phyloP scores from a whole-genome alignment of 2,113 vertebrate species.

The Bungarus multicinctus region DNA sequence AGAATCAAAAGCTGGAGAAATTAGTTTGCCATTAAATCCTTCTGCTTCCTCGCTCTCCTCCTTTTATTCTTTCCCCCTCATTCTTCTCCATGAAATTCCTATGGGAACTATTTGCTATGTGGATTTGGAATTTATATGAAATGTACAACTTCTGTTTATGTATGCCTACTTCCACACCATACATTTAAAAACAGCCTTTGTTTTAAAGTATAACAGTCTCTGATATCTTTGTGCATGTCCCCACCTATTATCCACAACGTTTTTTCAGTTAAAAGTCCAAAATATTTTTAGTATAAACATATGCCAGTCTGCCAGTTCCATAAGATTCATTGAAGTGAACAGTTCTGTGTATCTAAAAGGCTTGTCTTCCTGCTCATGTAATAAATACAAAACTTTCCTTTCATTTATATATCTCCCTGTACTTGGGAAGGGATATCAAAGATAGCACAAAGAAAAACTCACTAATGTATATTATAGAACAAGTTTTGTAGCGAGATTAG shows the following conservation, averaged over 20 bases:
- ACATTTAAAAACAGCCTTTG: background rate
- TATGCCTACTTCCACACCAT: background rate
- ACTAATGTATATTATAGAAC: background rate
- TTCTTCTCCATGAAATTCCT: background rate
- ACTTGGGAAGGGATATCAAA: background rate
- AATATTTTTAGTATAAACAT: background rate
- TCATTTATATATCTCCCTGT: background rate
- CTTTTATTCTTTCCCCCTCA: background rate
- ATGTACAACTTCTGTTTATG: background rate
- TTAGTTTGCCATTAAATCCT: background rate
- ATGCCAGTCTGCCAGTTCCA: no score
- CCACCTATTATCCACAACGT: background rate
- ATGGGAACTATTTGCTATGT: background rate
- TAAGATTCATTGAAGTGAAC: background rate
- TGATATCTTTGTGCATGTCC: background rate
- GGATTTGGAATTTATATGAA: background rate
- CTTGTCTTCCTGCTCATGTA: background rate
- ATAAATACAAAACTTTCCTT: background rate
- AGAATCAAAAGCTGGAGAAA: background rate
- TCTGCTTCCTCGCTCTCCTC: background rate
- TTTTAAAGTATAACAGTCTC: background rate
- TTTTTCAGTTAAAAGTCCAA: background rate
- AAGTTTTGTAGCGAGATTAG: background rate
- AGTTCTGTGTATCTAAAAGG: background rate
- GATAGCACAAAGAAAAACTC: background rate